These are phyloP conservation scores for Copidosoma aretas DNA, from an alignment of 2,888 invertebrate genomes.

Conservation along the genomic window DNA sequence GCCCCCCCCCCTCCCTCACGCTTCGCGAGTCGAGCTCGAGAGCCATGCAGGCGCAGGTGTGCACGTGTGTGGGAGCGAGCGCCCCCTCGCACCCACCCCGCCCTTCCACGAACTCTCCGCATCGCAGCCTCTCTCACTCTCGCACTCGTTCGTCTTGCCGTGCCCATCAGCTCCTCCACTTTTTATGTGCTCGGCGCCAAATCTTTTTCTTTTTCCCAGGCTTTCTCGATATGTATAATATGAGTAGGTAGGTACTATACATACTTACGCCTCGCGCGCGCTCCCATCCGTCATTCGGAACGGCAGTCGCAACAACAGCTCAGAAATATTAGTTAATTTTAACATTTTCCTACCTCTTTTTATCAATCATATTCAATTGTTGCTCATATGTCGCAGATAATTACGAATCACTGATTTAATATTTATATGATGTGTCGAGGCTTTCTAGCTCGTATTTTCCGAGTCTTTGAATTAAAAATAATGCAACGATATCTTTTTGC, in stretches of 20 bases:
- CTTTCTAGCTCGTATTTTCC: no score
- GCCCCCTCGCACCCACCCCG: slow-evolving; percentile 39
- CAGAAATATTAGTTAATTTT: slow-evolving; percentile 41
- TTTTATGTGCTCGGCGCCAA: slow-evolving; percentile 42
- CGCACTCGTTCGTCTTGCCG: slow-evolving; percentile 1
- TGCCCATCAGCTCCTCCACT: background rate
- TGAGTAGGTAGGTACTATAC: background rate
- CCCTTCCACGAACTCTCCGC: slow-evolving; percentile 53
- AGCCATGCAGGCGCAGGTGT: slow-evolving; percentile 36
- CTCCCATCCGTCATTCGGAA: no score
- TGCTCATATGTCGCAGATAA: no score
- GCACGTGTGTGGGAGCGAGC: slow-evolving; percentile 42
- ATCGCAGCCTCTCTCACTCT: slow-evolving; percentile 8
- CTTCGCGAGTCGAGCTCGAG: background rate
- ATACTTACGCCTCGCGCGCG: slow-evolving; percentile 1
- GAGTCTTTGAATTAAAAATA: no score
- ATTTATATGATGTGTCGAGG: no score
- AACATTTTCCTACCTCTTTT: slow-evolving; percentile 35
- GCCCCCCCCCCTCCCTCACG: background rate
- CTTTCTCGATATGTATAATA: slow-evolving; percentile 23
- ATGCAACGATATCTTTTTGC: no score
- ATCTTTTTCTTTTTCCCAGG: slow-evolving; percentile 42
- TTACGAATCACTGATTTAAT: no score
- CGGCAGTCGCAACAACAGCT: slow-evolving; percentile 28
- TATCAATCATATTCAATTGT: slow-evolving; percentile 35